Base-by-base conservation (phyloP, 2,113 vertebrate genomes). In the Centropristis striata region DNA sequence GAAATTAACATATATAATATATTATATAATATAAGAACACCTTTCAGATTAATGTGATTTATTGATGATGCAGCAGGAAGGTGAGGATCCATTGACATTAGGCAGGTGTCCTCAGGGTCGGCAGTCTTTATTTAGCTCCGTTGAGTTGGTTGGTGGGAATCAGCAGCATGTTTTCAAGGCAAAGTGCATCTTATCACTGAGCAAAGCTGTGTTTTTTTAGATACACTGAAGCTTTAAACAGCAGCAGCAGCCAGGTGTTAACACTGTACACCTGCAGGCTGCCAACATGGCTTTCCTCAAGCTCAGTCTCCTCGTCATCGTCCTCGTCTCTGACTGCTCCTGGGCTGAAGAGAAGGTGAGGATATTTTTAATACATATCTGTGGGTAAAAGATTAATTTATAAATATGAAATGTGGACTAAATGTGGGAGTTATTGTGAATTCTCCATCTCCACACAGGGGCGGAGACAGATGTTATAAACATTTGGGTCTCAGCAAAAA, bases 271-370 rank as follows among this genome's bases (percentile, higher is more conserved):
- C 20, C 64, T 80, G 53, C 72, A 59, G 67, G 20, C 41, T 20
- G 28, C 8, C 7, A 25, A 83, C 76, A 93, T 92, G 92, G 51
- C 78, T 72, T 27, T 47, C 39, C 5, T 85, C 12, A 90, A 36
- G 54, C 54, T 87, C 51, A 0, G 64, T 18, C 37, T 90, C 10
- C 46, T 90, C 69, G 42, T 81, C 54, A 61, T 91, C 53, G 78
- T 91, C 8, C 37, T 78, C 58, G 49, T 73, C 25, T 73, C 71
- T 2, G 46, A 44, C 23, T 20, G 74, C 79, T 87, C 75, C 79
- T 61, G 83, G 84, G 91, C 90, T 20, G 77, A 82, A 53, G 86
- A 92, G 20, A 67, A 87, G 90, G 90, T 90, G 46, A 88, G 65
- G 18, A n/a, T 1, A 1, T 5, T 0, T 58, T 11, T 44, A 32